Conservation (phyloP, 1,140 invertebrate species). For the Phortica variegata region DNA sequence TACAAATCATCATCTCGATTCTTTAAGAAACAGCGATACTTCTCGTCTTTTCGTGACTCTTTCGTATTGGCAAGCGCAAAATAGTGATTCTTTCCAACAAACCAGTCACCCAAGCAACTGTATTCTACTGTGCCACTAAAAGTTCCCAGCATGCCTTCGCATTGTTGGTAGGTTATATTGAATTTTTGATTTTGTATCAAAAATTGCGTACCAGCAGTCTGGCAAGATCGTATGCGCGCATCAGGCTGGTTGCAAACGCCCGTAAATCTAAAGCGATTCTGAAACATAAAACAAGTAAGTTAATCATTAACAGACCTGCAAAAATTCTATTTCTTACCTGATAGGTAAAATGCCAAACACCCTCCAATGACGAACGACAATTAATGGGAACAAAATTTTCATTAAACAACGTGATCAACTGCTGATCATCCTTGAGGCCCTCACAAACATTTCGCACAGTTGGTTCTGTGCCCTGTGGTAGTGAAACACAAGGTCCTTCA, state of each 20-base stretch:
- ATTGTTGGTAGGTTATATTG: constrained; percentile 90
- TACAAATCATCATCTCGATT: constrained; percentile 92
- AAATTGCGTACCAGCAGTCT: constrained; percentile 92
- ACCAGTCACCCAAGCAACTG: constrained; percentile 93
- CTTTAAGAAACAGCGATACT: constrained; percentile 89
- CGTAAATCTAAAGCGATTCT: constrained; percentile 84
- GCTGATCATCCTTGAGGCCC: constrained; percentile 73
- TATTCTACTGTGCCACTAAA: constrained; percentile 91
- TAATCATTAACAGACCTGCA: constrained; percentile 2
- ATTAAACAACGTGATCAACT: constrained; percentile 82
- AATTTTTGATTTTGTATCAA: constrained; percentile 97
- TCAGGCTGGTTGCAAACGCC: constrained; percentile 86
- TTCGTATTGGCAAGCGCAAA: constrained; percentile 94
- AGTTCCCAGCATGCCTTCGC: constrained; percentile 77
- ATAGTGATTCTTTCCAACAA: constrained; percentile 91
- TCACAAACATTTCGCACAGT: constrained; percentile 76
- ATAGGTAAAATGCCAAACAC: constrained; percentile 94
- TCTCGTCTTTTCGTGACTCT: constrained; percentile 90
- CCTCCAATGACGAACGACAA: constrained; percentile 88
- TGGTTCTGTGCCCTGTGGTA: constrained; percentile 65
- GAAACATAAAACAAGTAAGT: constrained; percentile 19
- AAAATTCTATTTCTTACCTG: constrained; percentile 61
- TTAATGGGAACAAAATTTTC: constrained; percentile 90
- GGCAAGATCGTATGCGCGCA: constrained; percentile 89
- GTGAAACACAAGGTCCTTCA: constrained; percentile 74